Evolutionary conservation across 1,140 invertebrate species (phyloP).

Genomic region (Thaumatotibia leucotreta): DNA sequence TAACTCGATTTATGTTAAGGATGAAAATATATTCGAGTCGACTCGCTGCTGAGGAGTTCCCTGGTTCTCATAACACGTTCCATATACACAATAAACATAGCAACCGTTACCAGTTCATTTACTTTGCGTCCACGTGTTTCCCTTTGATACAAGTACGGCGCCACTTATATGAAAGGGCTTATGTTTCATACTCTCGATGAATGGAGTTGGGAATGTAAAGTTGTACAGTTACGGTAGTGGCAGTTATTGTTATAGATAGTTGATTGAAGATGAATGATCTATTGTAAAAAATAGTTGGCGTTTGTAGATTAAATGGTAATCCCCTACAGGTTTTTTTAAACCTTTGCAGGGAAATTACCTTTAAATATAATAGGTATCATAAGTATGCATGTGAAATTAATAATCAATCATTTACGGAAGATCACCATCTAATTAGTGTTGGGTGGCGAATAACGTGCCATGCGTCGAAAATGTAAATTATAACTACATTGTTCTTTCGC

Average conservation of each 20-base stretch:
- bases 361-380: no score
- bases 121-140: background rate
- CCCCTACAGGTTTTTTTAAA: background rate
- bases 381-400: no score
- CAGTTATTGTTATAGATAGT: background rate
- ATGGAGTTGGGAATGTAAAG: background rate
- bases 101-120: background rate
- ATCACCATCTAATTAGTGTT: no score
- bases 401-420: no score
- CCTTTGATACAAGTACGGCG: no score
- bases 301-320: background rate
- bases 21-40: background rate
- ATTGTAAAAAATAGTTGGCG: background rate
- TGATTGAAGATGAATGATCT: background rate
- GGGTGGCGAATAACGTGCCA: no score
- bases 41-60: background rate
- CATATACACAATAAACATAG: background rate
- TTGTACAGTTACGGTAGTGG: no score
- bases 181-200: background rate
- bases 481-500: no score
- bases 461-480: no score
- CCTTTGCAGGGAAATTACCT: no score
- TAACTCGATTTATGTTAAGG: background rate
- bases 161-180: background rate
- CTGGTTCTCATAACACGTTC: background rate